Percentiles rank a stretch among this genome's conserved stretches.
Conservation (phyloP, 2,113 vertebrate species). For the Acinonyx jubatus region DNA sequence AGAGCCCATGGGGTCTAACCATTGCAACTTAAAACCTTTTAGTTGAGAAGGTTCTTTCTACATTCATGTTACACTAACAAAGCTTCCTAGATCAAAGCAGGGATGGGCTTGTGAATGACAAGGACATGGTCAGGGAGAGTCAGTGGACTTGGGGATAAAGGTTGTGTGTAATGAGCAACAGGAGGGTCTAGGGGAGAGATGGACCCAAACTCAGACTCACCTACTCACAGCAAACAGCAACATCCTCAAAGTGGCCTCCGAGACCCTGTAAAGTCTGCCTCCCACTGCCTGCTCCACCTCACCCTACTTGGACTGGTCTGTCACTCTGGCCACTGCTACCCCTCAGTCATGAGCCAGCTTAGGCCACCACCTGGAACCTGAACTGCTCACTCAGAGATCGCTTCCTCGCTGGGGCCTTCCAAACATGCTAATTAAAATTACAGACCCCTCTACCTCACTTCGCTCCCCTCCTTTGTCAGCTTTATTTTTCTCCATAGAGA, state of each 20-base stretch:
- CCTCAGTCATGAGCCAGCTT: neutral
- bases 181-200: neutral
- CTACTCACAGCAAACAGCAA: neutral
- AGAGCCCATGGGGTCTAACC: neutral
- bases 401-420: neutral
- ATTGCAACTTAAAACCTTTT: neutral
- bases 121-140: neutral
- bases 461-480: too few relatives aligned
- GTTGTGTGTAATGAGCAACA: neutral
- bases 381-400: fast-evolving
- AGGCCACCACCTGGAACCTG: neutral
- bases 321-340: neutral
- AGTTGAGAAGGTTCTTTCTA: neutral
- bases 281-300: neutral
- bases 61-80: neutral
- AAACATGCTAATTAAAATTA: neutral
- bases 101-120: neutral
- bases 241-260: neutral
- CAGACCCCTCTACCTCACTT: neutral
- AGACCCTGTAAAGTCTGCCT: neutral
- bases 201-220: neutral
- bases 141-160: neutral
- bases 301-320: neutral
- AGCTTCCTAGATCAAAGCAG: neutral
- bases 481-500: neutral